phyloP scores from a whole-genome alignment of 2,888 invertebrate species.

The Polietes domitor region DNA sequence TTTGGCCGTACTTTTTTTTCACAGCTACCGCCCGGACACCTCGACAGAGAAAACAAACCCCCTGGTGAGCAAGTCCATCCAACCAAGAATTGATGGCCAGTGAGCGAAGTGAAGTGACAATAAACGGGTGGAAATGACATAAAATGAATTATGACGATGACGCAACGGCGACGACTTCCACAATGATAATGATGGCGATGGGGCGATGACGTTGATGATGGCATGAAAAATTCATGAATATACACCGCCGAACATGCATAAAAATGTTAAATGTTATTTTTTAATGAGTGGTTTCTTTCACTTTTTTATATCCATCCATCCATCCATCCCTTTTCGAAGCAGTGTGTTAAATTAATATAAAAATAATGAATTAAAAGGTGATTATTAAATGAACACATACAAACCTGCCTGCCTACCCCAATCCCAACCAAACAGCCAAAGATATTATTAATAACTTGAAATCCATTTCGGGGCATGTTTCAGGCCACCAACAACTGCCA shows the following conservation, averaged over 20 bases:
- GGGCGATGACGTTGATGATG: not conserved
- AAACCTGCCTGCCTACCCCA: too few relatives aligned
- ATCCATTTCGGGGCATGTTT: slow-evolving; percentile 32
- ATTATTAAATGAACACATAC: slow-evolving; percentile 55
- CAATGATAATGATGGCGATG: slow-evolving; percentile 17
- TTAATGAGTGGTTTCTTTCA: slow-evolving; percentile 20
- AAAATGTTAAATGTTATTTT: slow-evolving; percentile 38
- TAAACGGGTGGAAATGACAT: slow-evolving; percentile 63
- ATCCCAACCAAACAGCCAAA: not conserved
- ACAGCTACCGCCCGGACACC: not conserved
- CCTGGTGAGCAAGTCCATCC: not conserved
- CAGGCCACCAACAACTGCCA: slow-evolving; percentile 2
- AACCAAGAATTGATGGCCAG: not conserved
- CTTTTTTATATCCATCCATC: slow-evolving; percentile 1
- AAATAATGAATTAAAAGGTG: slow-evolving; percentile 61
- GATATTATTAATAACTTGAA: slow-evolving; percentile 42
- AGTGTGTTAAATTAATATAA: slow-evolving; percentile 59
- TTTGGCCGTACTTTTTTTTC: slow-evolving; percentile 17
- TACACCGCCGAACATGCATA: slow-evolving; percentile 34
- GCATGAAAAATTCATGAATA: slow-evolving; percentile 1
- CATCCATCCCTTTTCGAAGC: slow-evolving; percentile 16
- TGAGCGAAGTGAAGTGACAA: slow-evolving; percentile 47
- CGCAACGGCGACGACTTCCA: not conserved
- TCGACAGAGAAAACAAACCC: not conserved
- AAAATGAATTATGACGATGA: slow-evolving; percentile 62